Evolutionary conservation across 2,797 vertebrate genomes (phyloP).

Genomic region (Tokudaia tokunoshimensis): DNA sequence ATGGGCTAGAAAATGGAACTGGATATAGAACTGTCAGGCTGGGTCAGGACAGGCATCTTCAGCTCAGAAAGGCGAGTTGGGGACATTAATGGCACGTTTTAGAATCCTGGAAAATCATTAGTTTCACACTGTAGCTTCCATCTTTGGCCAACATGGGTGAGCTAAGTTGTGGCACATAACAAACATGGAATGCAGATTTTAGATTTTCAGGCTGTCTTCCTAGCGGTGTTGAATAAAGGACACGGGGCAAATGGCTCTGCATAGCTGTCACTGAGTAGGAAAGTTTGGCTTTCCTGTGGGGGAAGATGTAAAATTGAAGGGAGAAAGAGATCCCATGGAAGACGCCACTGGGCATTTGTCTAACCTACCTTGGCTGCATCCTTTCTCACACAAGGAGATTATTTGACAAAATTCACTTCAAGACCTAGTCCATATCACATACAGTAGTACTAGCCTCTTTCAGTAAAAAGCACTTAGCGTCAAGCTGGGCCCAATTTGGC

Average conservation of each 20-base stretch:
- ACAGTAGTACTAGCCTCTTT: constrained; percentile 83
- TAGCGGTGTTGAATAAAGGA: constrained; percentile 75
- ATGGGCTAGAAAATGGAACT: constrained; percentile 63
- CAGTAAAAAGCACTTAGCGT: constrained; percentile 90
- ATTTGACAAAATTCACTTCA: constrained; percentile 85
- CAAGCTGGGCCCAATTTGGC: constrained; percentile 90
- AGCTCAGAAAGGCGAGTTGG: constrained; percentile 63
- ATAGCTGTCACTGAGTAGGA: constrained; percentile 64
- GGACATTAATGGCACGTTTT: constrained; percentile 73
- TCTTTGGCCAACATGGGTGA: constrained; percentile 43
- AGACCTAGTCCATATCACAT: constrained; percentile 83
- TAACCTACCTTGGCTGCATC: constrained; percentile 82
- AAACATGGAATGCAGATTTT: constrained; percentile 72
- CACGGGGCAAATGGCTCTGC: constrained; percentile 71
- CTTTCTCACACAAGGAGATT: constrained; percentile 81
- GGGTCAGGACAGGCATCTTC: constrained; percentile 59
- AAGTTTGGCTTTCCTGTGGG: constrained; percentile 79
- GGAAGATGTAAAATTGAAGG: constrained; percentile 71
- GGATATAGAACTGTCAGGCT: constrained; percentile 48
- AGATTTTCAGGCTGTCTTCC: constrained; percentile 80
- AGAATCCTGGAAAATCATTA: constrained; percentile 77
- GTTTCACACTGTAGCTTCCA: constrained; percentile 36
- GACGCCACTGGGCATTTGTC: constrained; percentile 74
- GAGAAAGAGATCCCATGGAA: constrained; percentile 73
- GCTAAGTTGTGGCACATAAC: constrained; percentile 76